Conservation (phyloP, 2,797 vertebrate genomes). For the Labeo calbasu region DNA sequence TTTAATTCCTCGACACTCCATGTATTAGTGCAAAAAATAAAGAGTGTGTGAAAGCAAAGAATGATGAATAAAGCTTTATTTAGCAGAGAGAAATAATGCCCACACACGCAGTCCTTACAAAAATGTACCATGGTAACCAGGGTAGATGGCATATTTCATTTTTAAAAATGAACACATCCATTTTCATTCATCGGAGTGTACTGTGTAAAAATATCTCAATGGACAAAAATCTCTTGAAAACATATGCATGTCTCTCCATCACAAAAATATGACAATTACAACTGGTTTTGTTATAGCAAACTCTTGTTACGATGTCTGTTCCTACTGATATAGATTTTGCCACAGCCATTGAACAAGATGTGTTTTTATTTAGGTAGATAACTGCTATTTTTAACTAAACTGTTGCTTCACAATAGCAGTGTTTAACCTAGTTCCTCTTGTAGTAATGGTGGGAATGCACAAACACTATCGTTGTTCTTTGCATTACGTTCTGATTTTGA, state of each 20-base stretch:
- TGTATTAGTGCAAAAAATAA: slow-evolving; percentile 54
- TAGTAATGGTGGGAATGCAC: no score
- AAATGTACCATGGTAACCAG: slow-evolving; percentile 30
- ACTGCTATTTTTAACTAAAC: no score
- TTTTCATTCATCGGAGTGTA: not conserved
- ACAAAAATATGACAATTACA: not conserved
- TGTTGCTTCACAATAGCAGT: no score
- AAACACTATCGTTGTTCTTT: no score
- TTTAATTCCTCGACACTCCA: slow-evolving; percentile 59
- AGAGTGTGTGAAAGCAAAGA: slow-evolving; percentile 35
- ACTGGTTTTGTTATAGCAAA: not conserved
- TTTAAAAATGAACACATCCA: not conserved
- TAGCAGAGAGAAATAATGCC: slow-evolving; percentile 19
- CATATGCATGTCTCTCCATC: not conserved
- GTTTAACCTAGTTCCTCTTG: no score
- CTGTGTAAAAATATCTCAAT: not conserved
- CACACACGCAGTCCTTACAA: not conserved
- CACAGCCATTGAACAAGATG: no score
- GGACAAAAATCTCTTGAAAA: not conserved
- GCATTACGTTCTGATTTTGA: no score
- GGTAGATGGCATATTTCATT: not conserved
- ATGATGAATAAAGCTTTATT: slow-evolving; percentile 24
- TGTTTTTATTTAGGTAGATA: no score
- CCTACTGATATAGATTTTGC: no score
- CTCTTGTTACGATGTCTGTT: not conserved